Conservation (phyloP, 2,113 vertebrate genomes). For the Corapipo altera region DNA sequence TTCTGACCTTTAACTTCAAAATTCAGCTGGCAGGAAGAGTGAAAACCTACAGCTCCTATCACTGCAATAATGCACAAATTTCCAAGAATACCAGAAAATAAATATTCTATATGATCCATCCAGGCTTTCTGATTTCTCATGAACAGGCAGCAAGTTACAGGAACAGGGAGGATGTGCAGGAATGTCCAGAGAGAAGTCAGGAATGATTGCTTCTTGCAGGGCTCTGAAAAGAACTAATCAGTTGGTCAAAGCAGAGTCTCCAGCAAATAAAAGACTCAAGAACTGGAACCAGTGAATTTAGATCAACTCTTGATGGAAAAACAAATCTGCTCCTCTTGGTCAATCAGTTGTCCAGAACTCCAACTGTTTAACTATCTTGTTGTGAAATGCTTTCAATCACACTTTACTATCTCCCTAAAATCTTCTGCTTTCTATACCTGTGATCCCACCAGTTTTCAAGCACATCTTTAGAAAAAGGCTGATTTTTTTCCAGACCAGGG, state of each 20-base stretch:
- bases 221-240: slow-evolving; percentile 5
- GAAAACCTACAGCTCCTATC: not conserved
- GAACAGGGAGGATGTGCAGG: not conserved
- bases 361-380: not conserved
- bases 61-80: not conserved
- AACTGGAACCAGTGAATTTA: not conserved
- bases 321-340: not conserved
- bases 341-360: not conserved
- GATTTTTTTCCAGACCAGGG: not conserved
- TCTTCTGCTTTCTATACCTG: not conserved
- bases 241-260: not conserved
- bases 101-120: not conserved
- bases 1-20: not conserved
- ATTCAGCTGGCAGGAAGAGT: not conserved
- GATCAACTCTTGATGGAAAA: not conserved
- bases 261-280: slow-evolving; percentile 19
- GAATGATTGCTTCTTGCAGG: not conserved
- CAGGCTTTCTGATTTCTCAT: not conserved
- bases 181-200: not conserved
- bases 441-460: not conserved
- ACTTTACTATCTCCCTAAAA: not conserved
- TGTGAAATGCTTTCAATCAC: not conserved
- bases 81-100: not conserved
- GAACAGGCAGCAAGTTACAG: slow-evolving; percentile 5
- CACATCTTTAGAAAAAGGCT: not conserved